Base-by-base conservation (phyloP, 2,113 vertebrate genomes). In the Amphilophus citrinellus region DNA sequence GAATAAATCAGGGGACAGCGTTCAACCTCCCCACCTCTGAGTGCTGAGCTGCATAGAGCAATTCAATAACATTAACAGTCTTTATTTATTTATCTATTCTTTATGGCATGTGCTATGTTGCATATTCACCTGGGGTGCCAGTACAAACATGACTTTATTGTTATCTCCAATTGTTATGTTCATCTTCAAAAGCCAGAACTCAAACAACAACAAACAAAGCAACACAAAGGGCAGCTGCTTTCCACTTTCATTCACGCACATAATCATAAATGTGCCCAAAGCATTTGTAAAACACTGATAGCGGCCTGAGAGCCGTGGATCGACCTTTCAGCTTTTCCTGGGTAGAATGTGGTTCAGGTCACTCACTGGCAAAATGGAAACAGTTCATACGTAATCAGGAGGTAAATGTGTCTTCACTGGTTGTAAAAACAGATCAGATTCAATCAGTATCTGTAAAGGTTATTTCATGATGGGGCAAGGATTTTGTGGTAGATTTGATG, bases 381-480 rank as follows among this genome's bases (percentile, higher is more conserved):
- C 30, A 3, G 18, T 18, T 53, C n/a, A 44, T 61, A 59, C 10
- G 78, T 76, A 63, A 58, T 58, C 57, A 81, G 61, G 39, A 78
- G 18, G 57, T 62, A 84, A 11, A 76, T 57, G 30, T 42, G 39
- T 59, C 68, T 39, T 35, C 20, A 10, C 57, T 20, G 77, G 56
- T 53, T 56, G 32, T 65, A 79, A 80, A 83, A 80, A 65, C 61
- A 35, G 35, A 66, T 73, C 17, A 7, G 39, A 24, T 76, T 53
- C n/a, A 80, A 84, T 87, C 14, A 18, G 24, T 73, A 32, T 71
- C 81, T 81, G 61, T 79, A 71, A 85, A 87, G 75, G 44, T 85
- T 65, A 80, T 89, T 76, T 82, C 10, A 20, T 58, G 50, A 76
- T 30, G 39, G 27, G 20, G 63, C 15, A 15, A 57, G 2, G 66